These are phyloP conservation scores for Oscheius sp. DNA, from an alignment of 2,888 invertebrate genomes.

Conservation along the genomic window DNA sequence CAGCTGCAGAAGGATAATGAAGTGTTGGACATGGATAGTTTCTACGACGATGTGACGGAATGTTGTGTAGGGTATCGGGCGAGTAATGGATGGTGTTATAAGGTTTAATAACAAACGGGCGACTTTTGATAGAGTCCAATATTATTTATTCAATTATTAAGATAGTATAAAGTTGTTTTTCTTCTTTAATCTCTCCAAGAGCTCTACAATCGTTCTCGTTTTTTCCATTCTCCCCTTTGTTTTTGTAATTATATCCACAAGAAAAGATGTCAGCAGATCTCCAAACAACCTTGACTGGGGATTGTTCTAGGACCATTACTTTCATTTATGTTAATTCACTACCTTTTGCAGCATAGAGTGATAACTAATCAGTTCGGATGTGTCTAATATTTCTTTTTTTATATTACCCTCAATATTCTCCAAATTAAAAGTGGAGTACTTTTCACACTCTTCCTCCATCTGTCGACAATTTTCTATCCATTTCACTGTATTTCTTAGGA, in stretches of 20 bases:
- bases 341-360: too few relatives aligned
- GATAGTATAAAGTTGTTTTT: background rate
- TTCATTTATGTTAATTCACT: too few relatives aligned
- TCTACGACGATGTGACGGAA: constrained; percentile 34
- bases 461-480: background rate
- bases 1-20: background rate
- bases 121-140: background rate
- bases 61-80: constrained; percentile 58
- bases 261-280: background rate
- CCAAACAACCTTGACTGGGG: background rate
- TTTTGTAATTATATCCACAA: background rate
- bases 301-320: too few relatives aligned
- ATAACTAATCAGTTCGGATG: too few relatives aligned
- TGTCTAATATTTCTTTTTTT: too few relatives aligned
- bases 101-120: constrained; percentile 30
- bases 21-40: constrained; percentile 35
- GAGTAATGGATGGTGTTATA: constrained; percentile 47
- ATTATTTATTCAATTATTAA: background rate
- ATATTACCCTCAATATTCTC: too few relatives aligned
- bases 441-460: background rate
- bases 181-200: background rate
- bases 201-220: background rate
- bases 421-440: too few relatives aligned
- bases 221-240: background rate
- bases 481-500: background rate